Evolutionary conservation across 2,888 invertebrate genomes (phyloP).

Genomic region (Coleophora deauratella): DNA sequence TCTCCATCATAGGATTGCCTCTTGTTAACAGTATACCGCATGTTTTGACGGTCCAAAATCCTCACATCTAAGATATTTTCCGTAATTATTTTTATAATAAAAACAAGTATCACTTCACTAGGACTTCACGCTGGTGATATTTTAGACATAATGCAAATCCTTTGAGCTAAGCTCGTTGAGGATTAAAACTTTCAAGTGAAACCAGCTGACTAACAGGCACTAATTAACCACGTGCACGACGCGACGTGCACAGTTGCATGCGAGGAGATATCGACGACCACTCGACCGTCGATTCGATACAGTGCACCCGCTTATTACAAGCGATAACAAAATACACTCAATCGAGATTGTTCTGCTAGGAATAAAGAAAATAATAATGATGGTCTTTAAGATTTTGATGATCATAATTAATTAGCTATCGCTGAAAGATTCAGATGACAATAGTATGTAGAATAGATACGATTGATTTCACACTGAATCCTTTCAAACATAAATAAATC

Average conservation of each 20-base stretch:
- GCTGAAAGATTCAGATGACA: too few species aligned
- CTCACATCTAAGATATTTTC: too few species aligned
- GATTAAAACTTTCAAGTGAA: not conserved
- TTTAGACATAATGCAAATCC: too few species aligned
- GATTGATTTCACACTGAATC: not conserved
- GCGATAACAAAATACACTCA: conserved; percentile 1
- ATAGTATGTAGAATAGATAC: too few species aligned
- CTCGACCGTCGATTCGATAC: conserved; percentile 13
- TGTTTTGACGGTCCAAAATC: too few species aligned
- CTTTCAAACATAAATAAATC: not conserved
- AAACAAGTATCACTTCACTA: too few species aligned
- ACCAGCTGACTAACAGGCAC: not conserved
- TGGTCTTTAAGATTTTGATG: too few species aligned
- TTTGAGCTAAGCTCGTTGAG: conserved; percentile 3
- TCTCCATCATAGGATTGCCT: too few species aligned
- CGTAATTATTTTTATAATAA: too few species aligned
- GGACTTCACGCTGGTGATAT: too few species aligned
- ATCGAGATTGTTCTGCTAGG: conserved; percentile 1
- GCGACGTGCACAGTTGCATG: conserved; percentile 18
- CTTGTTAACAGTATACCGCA: too few species aligned
- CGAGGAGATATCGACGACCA: conserved; percentile 16
- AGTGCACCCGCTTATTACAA: conserved; percentile 17
- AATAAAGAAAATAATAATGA: not conserved
- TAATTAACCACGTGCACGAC: conserved; percentile 7
- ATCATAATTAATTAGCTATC: too few species aligned